Evolutionary conservation across 2,113 vertebrate species (phyloP).

Genomic region (Thunnus thynnus): DNA sequence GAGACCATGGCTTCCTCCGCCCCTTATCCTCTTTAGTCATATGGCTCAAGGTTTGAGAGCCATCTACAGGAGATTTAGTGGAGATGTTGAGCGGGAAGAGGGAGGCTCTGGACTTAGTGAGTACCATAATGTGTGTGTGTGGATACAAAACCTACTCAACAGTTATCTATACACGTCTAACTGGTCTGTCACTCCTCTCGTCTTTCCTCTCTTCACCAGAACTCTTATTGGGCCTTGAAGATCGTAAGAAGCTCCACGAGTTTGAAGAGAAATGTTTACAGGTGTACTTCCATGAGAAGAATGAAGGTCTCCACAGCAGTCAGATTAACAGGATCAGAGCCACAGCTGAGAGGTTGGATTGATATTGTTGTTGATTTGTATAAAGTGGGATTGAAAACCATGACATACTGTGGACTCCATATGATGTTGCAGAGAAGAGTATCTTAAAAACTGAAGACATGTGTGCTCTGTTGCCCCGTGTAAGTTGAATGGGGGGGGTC

Average conservation of each 20-base stretch:
- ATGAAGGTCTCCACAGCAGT: conserved; percentile 83
- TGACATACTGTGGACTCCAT: too few relatives aligned
- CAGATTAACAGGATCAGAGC: conserved; percentile 87
- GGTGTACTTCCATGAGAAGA: conserved; percentile 91
- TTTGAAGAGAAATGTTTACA: conserved; percentile 95
- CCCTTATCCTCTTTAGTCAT: conserved; percentile 92
- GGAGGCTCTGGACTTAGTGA: conserved; percentile 92
- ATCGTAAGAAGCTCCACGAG: conserved; percentile 94
- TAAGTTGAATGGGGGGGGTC: too few relatives aligned
- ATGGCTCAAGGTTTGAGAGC: conserved; percentile 82
- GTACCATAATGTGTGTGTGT: conserved; percentile 61
- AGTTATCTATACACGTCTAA: background rate
- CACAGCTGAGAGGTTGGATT: conserved; percentile 89
- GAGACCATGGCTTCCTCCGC: conserved; percentile 95
- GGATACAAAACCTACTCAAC: background rate
- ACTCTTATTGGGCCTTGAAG: conserved; percentile 90
- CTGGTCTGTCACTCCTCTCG: background rate
- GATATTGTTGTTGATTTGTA: background rate
- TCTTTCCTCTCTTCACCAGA: conserved; percentile 79
- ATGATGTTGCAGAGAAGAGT: too few relatives aligned
- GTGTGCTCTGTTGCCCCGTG: too few relatives aligned
- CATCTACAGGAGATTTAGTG: conserved; percentile 80
- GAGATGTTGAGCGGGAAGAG: conserved; percentile 86
- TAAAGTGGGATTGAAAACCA: background rate
- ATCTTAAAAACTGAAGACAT: too few relatives aligned